Evolutionary conservation across 2,113 vertebrate species (phyloP), one percentile per base, ranked within the genome.

Genomic region (Megalops atlanticus): DNA sequence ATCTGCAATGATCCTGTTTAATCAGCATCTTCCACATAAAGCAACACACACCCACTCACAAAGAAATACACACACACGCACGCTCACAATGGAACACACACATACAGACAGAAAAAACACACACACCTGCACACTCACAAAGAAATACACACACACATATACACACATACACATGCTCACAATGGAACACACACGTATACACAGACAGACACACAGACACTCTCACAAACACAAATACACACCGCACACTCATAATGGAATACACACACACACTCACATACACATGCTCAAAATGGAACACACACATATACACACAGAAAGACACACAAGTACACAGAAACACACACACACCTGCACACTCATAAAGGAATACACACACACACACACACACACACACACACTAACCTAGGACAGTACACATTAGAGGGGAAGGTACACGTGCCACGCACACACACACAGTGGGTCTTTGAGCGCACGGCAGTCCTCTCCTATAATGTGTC

Each of bases 11-110:
- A 85, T 75, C 45, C 83, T 71, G 84, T 87, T 85, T 84, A 83
- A 89, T 87, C 87, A 88, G 83, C 86, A 86, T 86, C 87, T 85
- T 88, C 84, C 78, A 35, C 73, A 76, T 31, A 35, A 45, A 24
- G 10, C 80, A 41, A 76, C 12, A 18, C 43, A 76, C 43, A 31
- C 41, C 3, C 36, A 45, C 24, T 31, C 47, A 64, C n/a, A n/a
- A n/a, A n/a, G n/a, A n/a, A n/a, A n/a, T n/a, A n/a, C 18, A 77
- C 52, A 64, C 49, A 54, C 75, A 77, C 47, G 5, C 2, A 41
- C 43, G 33, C n/a, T 73, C 1, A 47, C 40, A 33, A n/a, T 16
- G 12, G 21, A 64, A 24, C n/a, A 33, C 14, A 31, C 14, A 6
- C 43, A 18, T 38, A 31, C 75, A 52, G 3, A 54, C 75, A 14